Percentiles rank a stretch among this genome's conserved stretches.
These are phyloP conservation scores for Chymomyza amoena DNA, from an alignment of 2,888 invertebrate species.

Conservation along the genomic window DNA sequence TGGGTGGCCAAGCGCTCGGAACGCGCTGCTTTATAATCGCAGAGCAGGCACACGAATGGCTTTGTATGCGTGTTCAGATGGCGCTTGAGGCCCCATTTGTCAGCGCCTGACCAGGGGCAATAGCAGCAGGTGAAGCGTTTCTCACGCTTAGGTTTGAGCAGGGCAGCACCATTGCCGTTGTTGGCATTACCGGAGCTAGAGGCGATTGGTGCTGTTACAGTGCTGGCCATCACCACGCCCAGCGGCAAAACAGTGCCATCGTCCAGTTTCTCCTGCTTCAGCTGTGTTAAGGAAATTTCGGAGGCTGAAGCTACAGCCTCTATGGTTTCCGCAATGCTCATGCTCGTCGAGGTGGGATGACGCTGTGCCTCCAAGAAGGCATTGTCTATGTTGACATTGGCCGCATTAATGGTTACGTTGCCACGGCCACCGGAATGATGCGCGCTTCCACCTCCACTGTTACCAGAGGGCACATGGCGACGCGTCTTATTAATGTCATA, in stretches of 20 bases:
- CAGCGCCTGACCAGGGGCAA: constrained; percentile 95
- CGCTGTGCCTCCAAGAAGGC: constrained; percentile 76
- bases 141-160: constrained; percentile 81
- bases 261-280: constrained; percentile 78
- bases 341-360: constrained; percentile 77
- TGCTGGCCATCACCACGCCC: constrained; percentile 40
- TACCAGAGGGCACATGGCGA: constrained; percentile 79
- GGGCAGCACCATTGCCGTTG: constrained; percentile 45
- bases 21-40: constrained; percentile 95
- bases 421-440: constrained; percentile 81
- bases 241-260: constrained; percentile 61
- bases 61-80: constrained; percentile 96
- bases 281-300: constrained; percentile 74
- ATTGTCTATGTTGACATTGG: constrained; percentile 74
- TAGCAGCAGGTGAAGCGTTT: constrained; percentile 92
- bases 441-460: constrained; percentile 78
- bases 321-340: constrained; percentile 78
- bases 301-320: constrained; percentile 78
- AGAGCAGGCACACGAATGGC: constrained; percentile 92
- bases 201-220: constrained; percentile 62
- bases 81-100: constrained; percentile 95
- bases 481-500: constrained; percentile 92
- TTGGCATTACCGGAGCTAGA: constrained; percentile 51
- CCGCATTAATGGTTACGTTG: constrained; percentile 75
- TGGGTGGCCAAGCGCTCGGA: constrained; percentile 94